These are phyloP conservation scores for Gallinago paraguaiae DNA, from an alignment of 2,113 vertebrate species.

Conservation along the genomic window DNA sequence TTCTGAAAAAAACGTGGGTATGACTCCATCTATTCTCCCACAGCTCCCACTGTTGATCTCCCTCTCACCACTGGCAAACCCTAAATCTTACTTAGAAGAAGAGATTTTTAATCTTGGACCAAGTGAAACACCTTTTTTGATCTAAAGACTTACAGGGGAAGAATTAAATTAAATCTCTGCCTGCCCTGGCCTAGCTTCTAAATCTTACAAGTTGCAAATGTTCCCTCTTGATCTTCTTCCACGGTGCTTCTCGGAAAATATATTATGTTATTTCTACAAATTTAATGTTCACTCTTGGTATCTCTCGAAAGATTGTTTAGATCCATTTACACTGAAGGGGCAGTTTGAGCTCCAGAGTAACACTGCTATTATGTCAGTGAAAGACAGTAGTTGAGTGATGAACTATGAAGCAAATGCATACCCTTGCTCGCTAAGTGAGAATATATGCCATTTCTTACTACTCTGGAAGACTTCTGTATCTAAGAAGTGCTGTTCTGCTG, in stretches of 20 bases:
- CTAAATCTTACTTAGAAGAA: neutral
- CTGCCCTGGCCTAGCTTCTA: neutral
- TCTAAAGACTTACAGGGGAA: neutral
- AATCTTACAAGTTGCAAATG: neutral
- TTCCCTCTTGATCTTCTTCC: neutral
- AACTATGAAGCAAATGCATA: neutral
- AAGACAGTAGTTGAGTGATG: neutral
- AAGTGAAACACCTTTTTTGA: neutral
- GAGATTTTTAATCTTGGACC: neutral
- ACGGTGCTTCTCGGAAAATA: accelerated
- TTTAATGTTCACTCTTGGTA: neutral
- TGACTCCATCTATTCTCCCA: neutral
- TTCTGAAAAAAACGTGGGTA: neutral
- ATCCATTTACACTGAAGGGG: neutral
- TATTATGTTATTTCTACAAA: neutral
- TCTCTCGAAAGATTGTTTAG: neutral
- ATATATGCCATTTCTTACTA: neutral
- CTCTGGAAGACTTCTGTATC: neutral
- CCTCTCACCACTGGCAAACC: neutral
- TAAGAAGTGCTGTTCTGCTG: neutral
- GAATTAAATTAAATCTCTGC: neutral
- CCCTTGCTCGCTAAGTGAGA: accelerated
- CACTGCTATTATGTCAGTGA: neutral
- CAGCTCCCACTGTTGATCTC: neutral
- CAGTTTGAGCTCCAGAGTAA: neutral